Evolutionary conservation across 1,140 invertebrate genomes (phyloP), one percentile per base, ranked within the genome.

Genomic region (Protaetia brevitarsis): DNA sequence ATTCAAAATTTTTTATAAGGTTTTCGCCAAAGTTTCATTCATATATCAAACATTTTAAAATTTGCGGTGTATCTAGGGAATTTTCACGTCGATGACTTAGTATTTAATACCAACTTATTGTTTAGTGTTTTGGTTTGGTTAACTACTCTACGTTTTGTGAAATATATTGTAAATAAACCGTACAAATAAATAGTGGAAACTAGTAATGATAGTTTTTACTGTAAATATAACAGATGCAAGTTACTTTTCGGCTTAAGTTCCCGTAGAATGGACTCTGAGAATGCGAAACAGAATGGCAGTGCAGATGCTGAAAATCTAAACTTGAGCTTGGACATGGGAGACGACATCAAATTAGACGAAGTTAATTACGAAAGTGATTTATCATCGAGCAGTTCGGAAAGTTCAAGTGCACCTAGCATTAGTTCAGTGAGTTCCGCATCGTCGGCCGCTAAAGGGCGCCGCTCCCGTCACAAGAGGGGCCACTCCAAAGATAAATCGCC

Each of bases 301-400:
- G 65, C 73, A 63, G 76, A 77, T 69, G 67, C 73, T 30, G 77
- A 79, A 72, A 79, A 79, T 62, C 68, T 79, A 27, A 78, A 78
- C 63, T 67, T 79, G 10, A 72, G 71, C 59, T 65, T 78, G 11
- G 76, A 78, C 70, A 77, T 78, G 75, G 75, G 75, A 23, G 77
- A 79, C 69, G 74, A 78, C 63, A 77, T 77, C 64, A 77, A 78
- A 69, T 61, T 79, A 51, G 77, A 79, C 45, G 77, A 79, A 67
- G 77, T 79, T 51, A 77, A 78, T 71, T 79, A 79, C 60, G 90
- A 93, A 73, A 93, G 91, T 76, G 91, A 93, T 79, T 89, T 92
- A 19, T 90, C 89, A 31, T 88, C 85, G 36, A 85, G 84, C 37
- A 86, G 85, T 66, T 88, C 88, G 11, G 83, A 84, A 21, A 87